phyloP scores from a whole-genome alignment of 2,797 vertebrate genomes.

The Semaprochilodus insignis region DNA sequence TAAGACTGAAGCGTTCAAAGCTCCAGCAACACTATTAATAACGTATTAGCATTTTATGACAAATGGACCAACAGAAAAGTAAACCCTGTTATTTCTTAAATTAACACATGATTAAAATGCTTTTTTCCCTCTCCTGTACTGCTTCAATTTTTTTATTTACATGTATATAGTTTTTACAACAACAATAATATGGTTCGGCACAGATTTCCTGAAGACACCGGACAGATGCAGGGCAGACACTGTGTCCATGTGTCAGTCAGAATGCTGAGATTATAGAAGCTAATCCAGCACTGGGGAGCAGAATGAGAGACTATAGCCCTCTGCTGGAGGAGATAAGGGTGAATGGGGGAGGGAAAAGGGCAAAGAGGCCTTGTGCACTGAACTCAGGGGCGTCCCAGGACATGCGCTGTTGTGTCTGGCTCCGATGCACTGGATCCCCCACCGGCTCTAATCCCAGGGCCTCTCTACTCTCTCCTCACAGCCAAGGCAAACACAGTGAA shows the following conservation, averaged over 20 bases:
- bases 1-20: too few species aligned
- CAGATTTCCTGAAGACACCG: conserved; percentile 37
- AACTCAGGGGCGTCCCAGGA: conserved; percentile 30
- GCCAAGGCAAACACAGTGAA: conserved; percentile 30
- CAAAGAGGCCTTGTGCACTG: conserved; percentile 2
- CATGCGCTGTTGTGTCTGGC: conserved; percentile 17
- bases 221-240: conserved; percentile 32
- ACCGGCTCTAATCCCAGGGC: background rate
- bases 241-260: conserved; percentile 47
- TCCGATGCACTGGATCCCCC: background rate
- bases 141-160: too few species aligned
- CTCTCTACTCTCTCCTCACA: conserved; percentile 4
- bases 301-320: conserved; percentile 59
- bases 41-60: too few species aligned
- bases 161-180: background rate
- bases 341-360: conserved; percentile 1
- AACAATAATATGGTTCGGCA: background rate
- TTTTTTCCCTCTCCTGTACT: too few species aligned
- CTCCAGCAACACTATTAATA: too few species aligned
- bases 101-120: too few species aligned
- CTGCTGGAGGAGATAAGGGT: conserved; percentile 74
- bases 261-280: conserved; percentile 72
- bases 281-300: conserved; percentile 70
- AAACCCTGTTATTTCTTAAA: too few species aligned
- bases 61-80: too few species aligned